Evolutionary conservation across 2,797 vertebrate species (phyloP).

Genomic region (Rhynchonycteris naso): DNA sequence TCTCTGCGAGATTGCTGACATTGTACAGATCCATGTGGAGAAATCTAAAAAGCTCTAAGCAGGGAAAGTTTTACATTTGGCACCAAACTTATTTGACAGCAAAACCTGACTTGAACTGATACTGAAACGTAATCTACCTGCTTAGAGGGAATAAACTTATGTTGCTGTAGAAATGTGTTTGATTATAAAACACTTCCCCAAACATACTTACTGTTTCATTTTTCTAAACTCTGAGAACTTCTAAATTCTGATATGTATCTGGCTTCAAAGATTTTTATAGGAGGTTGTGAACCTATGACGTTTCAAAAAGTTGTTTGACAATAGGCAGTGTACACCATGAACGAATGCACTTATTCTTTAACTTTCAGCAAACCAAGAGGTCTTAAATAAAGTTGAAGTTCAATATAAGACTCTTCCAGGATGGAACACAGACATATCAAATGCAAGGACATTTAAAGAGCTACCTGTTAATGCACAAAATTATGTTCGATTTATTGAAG

Average conservation of each 20-base stretch:
- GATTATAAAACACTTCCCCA: neutral
- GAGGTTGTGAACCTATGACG: neutral
- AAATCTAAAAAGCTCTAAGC: neutral
- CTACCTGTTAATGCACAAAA: conserved; percentile 96
- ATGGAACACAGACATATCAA: conserved; percentile 95
- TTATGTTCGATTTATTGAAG: conserved; percentile 94
- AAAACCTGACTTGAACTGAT: neutral
- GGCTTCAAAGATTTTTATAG: neutral
- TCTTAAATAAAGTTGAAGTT: conserved; percentile 96
- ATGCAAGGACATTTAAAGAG: conserved; percentile 92
- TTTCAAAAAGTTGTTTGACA: neutral
- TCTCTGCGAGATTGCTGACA: neutral
- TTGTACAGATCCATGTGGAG: neutral
- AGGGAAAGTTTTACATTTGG: neutral
- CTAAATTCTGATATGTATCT: neutral
- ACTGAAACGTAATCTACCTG: neutral
- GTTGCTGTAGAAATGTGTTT: conserved; percentile 29
- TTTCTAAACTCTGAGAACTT: conserved; percentile 31
- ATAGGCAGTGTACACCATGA: neutral
- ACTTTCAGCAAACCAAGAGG: conserved; percentile 95
- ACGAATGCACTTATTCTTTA: conserved; percentile 52
- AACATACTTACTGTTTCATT: neutral
- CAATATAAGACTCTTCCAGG: conserved; percentile 95
- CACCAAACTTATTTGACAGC: neutral
- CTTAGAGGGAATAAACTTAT: neutral